Evolutionary conservation across 2,888 invertebrate species (phyloP), one percentile per base, ranked within the genome.

Genomic region (Prosopocoilus inquinatus): DNA sequence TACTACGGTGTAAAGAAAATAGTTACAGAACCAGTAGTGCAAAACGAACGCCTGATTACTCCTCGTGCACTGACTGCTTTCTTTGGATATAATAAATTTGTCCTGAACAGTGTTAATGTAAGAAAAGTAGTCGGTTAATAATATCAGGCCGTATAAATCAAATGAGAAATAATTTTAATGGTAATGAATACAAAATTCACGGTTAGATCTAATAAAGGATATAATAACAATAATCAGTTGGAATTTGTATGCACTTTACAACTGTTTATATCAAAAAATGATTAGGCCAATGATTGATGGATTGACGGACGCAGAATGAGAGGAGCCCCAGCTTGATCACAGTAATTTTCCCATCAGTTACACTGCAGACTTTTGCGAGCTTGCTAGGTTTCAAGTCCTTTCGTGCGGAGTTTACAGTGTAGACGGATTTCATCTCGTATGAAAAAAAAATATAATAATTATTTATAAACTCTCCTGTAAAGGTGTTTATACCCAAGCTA

Each of bases 251-350:
- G 71, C 74, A 75, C 71, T 74, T 75, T 74, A 69, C 72, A 70
- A 70, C 71, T 73, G 73, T 74, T 74, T 74, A 75, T 75, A 75
- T 73, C 74, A 72, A 74, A 75, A 75, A 75, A 73, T 73, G 72
- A 75, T 75, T 72, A 75, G 70, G 67, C 64, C 51, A 66, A 70
- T 74, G 76, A 76, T 76, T 74, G 75, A 76, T 76, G 74, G 75
- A 76, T 75, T 75, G 76, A 76, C 72, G 75, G 72, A 66, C 69
- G 67, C 38, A 28, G 47, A 15, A 32, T n/a, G 39, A 11, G 36
- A 39, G 20, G 36, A 32, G 41, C 44, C 44, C 38, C 38, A 32
- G 58, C 63, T 71, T 73, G 75, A 75, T 75, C 73, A 76, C 75
- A 74, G 75, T 76, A 76, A 76, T 76, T 75, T 76, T 73, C 75